phyloP scores from a whole-genome alignment of 2,113 vertebrate genomes.

The Myrmecophaga tridactyla region DNA sequence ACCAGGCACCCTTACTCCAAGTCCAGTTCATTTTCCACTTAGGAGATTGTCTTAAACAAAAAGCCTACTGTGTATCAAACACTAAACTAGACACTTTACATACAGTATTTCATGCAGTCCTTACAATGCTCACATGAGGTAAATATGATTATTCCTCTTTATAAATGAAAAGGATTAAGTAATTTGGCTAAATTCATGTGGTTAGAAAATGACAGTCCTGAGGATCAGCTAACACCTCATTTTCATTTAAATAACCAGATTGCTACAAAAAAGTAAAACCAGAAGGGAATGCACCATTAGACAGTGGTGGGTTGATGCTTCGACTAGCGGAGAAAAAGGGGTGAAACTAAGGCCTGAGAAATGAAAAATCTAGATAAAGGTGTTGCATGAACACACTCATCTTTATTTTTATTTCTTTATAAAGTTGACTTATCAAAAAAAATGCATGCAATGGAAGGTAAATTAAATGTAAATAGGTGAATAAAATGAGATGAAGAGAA shows the following conservation, averaged over 20 bases:
- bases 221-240: neutral
- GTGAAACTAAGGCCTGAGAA: neutral
- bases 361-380: neutral
- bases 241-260: conserved; percentile 9
- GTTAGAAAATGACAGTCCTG: neutral
- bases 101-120: neutral
- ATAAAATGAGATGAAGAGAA: neutral
- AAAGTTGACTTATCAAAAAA: neutral
- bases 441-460: neutral
- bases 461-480: neutral
- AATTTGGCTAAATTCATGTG: conserved; percentile 26
- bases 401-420: conserved; percentile 42
- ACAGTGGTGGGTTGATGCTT: neutral
- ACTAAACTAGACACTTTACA: neutral
- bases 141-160: neutral
- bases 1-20: neutral
- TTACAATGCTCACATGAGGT: neutral
- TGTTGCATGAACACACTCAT: neutral
- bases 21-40: neutral
- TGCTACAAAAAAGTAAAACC: neutral
- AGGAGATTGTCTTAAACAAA: neutral
- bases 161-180: neutral
- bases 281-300: neutral
- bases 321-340: neutral
- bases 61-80: neutral